Evolutionary conservation across 1,140 invertebrate genomes (phyloP).

Genomic region (Potamilus streckersoni): DNA sequence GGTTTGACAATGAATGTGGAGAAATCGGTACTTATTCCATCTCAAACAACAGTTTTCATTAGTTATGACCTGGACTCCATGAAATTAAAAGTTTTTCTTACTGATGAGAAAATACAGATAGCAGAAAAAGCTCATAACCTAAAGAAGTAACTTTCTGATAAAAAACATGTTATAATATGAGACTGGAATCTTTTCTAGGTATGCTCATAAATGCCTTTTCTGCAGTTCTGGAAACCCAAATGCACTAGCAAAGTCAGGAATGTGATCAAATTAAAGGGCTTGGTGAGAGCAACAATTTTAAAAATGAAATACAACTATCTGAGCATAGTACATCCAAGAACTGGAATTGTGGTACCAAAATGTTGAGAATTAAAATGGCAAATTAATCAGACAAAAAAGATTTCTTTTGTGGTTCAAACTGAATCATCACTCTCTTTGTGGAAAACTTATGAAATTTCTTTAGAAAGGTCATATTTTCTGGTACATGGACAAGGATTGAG

Average conservation of each 20-base stretch:
- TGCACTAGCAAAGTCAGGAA: not conserved
- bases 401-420: too few relatives aligned
- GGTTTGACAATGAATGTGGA: constrained; percentile 1
- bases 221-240: not conserved
- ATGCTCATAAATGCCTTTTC: not conserved
- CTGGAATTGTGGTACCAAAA: too few relatives aligned
- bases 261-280: too few relatives aligned
- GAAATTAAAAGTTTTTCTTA: not conserved
- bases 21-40: not conserved
- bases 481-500: too few relatives aligned
- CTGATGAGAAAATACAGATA: not conserved
- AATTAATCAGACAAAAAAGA: too few relatives aligned
- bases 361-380: too few relatives aligned
- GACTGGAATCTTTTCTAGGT: not conserved
- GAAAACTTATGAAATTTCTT: too few relatives aligned
- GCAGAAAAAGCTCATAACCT: not conserved
- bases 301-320: too few relatives aligned
- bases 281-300: too few relatives aligned
- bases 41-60: not conserved
- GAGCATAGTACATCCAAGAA: too few relatives aligned
- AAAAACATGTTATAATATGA: not conserved
- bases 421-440: too few relatives aligned
- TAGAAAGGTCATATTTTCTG: too few relatives aligned
- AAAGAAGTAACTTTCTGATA: not conserved
- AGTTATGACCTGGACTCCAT: not conserved